phyloP scores from a whole-genome alignment of 2,113 vertebrate genomes.

The Ctenomys sociabilis region DNA sequence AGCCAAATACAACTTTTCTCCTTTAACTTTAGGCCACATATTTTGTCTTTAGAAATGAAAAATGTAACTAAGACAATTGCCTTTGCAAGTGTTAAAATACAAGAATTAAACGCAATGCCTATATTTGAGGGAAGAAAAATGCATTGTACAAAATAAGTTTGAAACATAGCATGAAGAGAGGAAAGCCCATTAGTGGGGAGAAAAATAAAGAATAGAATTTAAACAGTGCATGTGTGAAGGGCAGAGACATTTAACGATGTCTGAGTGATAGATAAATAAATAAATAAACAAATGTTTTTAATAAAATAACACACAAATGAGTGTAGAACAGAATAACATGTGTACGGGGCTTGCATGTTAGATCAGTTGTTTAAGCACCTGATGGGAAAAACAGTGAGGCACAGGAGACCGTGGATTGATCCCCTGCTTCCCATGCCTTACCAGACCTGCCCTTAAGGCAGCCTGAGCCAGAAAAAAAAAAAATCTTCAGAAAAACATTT shows the following conservation, averaged over 20 bases:
- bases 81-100: background rate
- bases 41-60: background rate
- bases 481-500: accelerated
- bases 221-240: background rate
- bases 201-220: background rate
- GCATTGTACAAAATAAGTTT: background rate
- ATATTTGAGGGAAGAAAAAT: background rate
- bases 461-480: too few relatives aligned
- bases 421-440: too few relatives aligned
- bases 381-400: too few relatives aligned
- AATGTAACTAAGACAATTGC: background rate
- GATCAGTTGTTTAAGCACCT: too few relatives aligned
- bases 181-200: too few relatives aligned
- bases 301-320: too few relatives aligned
- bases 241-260: background rate
- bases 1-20: background rate
- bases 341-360: too few relatives aligned
- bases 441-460: too few relatives aligned
- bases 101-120: background rate
- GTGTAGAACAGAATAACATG: background rate
- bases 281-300: too few relatives aligned
- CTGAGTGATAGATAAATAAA: too few relatives aligned
- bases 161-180: background rate
- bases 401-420: too few relatives aligned
- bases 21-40: background rate